phyloP scores from a whole-genome alignment of 2,888 invertebrate genomes.

The Elegia similella region DNA sequence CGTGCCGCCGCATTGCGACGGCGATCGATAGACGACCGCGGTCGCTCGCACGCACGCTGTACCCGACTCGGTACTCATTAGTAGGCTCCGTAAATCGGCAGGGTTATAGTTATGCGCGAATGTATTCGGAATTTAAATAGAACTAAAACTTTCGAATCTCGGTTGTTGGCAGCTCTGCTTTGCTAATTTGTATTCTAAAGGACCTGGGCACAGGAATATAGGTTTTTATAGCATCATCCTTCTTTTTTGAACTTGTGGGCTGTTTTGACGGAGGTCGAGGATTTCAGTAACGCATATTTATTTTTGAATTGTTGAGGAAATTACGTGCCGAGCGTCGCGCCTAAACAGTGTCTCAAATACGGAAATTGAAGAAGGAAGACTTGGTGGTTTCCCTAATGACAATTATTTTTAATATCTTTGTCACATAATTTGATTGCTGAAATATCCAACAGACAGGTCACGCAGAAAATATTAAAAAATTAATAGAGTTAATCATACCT shows the following conservation, averaged over 20 bases:
- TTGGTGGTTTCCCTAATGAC: too few species aligned
- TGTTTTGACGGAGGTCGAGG: background rate
- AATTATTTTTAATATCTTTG: too few species aligned
- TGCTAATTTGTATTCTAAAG: constrained; percentile 3
- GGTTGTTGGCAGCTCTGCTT: background rate
- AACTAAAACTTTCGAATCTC: background rate
- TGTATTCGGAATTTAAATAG: constrained; percentile 28
- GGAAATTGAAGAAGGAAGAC: too few species aligned
- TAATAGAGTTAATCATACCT: too few species aligned
- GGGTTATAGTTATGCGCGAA: constrained; percentile 34
- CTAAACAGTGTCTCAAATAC: too few species aligned
- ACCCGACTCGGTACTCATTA: constrained; percentile 29
- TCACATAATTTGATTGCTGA: too few species aligned
- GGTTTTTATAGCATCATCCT: background rate
- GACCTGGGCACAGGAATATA: background rate
- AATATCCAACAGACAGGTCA: too few species aligned
- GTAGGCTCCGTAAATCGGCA: constrained; percentile 35
- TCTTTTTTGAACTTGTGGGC: background rate
- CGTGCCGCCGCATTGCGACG: constrained; percentile 59
- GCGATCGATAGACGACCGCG: constrained; percentile 55
- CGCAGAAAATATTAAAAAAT: too few species aligned
- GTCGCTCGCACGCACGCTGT: constrained; percentile 50
- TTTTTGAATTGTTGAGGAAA: background rate
- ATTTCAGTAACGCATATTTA: background rate
- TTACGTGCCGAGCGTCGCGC: background rate